Percentiles rank a stretch among this genome's conserved stretches.
Conservation (phyloP, 2,888 invertebrate genomes). For the Labia minor region DNA sequence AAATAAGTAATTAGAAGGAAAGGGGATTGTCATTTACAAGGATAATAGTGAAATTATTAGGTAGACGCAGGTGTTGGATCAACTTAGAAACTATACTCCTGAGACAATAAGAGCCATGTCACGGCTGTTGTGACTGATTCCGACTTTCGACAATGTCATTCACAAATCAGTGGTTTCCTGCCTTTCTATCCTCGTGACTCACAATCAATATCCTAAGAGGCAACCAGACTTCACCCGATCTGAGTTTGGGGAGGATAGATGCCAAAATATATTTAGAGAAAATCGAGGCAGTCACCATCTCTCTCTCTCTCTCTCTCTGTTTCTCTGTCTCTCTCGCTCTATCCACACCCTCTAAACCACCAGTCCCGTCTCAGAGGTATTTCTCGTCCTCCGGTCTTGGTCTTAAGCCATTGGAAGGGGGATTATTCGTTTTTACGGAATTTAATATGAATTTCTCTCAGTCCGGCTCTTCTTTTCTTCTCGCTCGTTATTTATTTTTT, state of each 20-base stretch:
- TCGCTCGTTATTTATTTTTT: neutral
- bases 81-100: too few species aligned
- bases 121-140: neutral
- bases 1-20: too few species aligned
- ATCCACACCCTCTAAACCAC: neutral
- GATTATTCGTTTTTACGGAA: neutral
- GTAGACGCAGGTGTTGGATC: too few species aligned
- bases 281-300: neutral
- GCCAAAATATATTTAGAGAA: constrained; percentile 13
- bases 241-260: neutral
- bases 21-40: too few species aligned
- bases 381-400: neutral
- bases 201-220: neutral
- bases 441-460: constrained; percentile 9
- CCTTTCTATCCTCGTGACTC: neutral
- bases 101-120: neutral
- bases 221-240: neutral
- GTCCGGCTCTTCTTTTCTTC: neutral
- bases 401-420: neutral
- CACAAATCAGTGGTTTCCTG: constrained; percentile 1
- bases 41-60: too few species aligned
- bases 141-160: neutral
- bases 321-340: neutral
- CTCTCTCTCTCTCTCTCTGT: neutral
- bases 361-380: neutral